Base-by-base conservation (phyloP, 2,113 vertebrate species). In the Cacatua alba region DNA sequence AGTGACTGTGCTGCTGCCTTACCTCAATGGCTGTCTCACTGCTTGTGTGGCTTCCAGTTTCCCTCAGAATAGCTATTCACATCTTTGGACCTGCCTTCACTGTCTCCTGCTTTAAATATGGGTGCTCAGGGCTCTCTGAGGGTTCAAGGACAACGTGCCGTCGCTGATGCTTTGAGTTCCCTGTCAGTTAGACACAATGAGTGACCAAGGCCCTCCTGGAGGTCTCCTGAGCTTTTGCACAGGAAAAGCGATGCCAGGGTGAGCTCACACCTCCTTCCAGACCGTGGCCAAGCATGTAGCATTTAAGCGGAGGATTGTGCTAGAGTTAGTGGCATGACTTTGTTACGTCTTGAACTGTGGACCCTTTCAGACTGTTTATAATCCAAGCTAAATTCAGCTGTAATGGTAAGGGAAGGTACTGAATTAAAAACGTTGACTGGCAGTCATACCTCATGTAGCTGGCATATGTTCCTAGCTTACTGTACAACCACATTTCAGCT, bases 131-230 rank as follows among this genome's bases (percentile, higher is more conserved):
- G 18, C 52, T 75, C 60, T 59, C 52, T 17, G 17, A 23, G 68
- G 28, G 8, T 35, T 67, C 1, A 3, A 71, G 69, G 31, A 24
- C 37, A 70, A 7, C 0, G 0, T 46, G 35, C 43, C 48, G 2
- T 48, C 33, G n/a, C 41, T 31, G 49, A 1, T 33, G 39, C 48
- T 26, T 15, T 17, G 28, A 86, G 39, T 43, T 77, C 26, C 39
- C 41, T 63, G 59, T 65, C 64, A 57, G 17, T 57, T 35, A 43
- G 55, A 29, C 43, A 41, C 26, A 25, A 7, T 29, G 44, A 53
- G 51, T 52, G 77, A 49, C 16, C 21, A 14, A 41, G 43, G 48
- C 21, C 41, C 49, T 69, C 87, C 21, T 60, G n/a, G 65, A 70
- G 16, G 17, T 41, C 69, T 71, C 48, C 59, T 43, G 48, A 69